Evolutionary conservation across 2,113 vertebrate species (phyloP), one percentile per base, ranked within the genome.

Genomic region (Pheucticus melanocephalus): DNA sequence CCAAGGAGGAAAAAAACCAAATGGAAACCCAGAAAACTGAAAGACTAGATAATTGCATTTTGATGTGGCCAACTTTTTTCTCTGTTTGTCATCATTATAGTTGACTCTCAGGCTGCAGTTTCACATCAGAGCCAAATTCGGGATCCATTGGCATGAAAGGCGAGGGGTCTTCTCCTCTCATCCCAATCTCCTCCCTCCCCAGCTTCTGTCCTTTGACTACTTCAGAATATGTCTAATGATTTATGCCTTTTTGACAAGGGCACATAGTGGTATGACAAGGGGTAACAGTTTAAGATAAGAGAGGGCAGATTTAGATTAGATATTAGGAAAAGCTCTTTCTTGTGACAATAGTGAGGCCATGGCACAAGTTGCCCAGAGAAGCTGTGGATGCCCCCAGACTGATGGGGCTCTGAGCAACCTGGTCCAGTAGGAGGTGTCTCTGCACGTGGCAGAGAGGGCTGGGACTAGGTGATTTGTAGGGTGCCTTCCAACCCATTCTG

Each of bases 1-100:
- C 1, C 2, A 39, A 44, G 3, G 3, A 13, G 3, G 8, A 3
- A 7, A 5, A 53, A 33, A 13, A 2, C 1, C 30, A 76, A 42
- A 33, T 17, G 12, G 5, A 50, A 78, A 30, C 5, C 3, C 6
- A 19, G 14, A 24, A 75, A 90, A 44, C 15, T 9, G 12, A 82
- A 91, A 79, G 22, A 60, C 21, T 7, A 69, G 13, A 40, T 61
- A 51, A 61, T 21, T 61, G 10, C 3, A 25, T 28, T 64, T 50
- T 78, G n/a, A 35, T 69, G 30, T 56, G 37, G 25, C 28, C 44
- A 64, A 5, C 2, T 59, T 88, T 79, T 51, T 51, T 31, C 7
- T 59, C 70, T 83, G 37, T 15, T 81, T 59, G 20, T 47, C 28
- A 24, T 48, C 63, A 30, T n/a, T 17, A 20, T 2, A 16, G 16